These are phyloP conservation scores for Punctoribates punctum DNA, from an alignment of 2,888 invertebrate species.

Conservation along the genomic window DNA sequence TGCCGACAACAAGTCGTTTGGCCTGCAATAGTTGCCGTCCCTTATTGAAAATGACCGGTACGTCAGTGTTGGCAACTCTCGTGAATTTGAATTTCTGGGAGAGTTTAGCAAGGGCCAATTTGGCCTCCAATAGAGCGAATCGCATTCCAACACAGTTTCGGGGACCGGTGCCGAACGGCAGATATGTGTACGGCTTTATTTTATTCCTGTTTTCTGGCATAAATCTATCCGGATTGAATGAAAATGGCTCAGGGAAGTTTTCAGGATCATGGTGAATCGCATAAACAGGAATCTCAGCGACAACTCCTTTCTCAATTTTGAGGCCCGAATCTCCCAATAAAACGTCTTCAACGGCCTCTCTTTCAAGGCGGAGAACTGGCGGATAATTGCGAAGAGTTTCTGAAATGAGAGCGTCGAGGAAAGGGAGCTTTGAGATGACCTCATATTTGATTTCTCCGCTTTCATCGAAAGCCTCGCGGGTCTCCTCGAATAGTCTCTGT, in stretches of 20 bases:
- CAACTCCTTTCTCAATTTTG: conserved; percentile 21
- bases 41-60: background rate
- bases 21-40: background rate
- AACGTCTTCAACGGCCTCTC: conserved; percentile 23
- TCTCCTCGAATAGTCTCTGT: conserved; percentile 24
- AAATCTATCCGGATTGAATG: conserved; percentile 38
- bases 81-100: conserved; percentile 9
- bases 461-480: background rate
- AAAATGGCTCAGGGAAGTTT: conserved; percentile 13
- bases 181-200: conserved; percentile 10
- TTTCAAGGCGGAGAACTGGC: background rate
- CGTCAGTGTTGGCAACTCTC: background rate
- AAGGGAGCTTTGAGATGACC: background rate
- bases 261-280: conserved; percentile 29
- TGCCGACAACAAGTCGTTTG: background rate
- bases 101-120: conserved; percentile 19
- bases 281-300: conserved; percentile 14
- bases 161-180: conserved; percentile 36
- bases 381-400: conserved; percentile 41
- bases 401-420: conserved; percentile 28
- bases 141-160: too few relatives aligned
- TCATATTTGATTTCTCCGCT: conserved; percentile 19
- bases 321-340: background rate
- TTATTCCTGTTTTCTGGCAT: background rate
- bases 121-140: conserved; percentile 37